phyloP scores from a whole-genome alignment of 1,140 invertebrate genomes.

The Mesaphorura yosii region DNA sequence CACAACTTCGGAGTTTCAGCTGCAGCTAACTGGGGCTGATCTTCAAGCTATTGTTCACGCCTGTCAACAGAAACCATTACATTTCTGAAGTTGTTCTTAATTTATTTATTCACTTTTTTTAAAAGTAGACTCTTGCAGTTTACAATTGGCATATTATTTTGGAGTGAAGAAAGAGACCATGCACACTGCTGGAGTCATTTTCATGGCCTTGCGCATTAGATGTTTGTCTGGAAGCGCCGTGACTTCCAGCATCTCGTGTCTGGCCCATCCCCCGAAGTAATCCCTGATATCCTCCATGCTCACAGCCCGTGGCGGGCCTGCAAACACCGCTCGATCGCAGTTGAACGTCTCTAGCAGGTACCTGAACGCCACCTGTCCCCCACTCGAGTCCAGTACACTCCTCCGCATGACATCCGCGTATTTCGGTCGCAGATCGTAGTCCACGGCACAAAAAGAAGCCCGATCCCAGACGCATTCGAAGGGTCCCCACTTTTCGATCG shows the following conservation, averaged over 20 bases:
- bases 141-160: not conserved
- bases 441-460: constrained; percentile 24
- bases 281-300: constrained; percentile 16
- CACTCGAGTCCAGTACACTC: constrained; percentile 8
- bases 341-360: constrained; percentile 24
- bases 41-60: no score
- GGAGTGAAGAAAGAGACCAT: not conserved
- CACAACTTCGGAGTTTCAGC: no score
- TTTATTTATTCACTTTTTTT: no score
- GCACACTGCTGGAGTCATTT: not conserved
- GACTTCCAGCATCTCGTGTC: constrained; percentile 7
- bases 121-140: no score
- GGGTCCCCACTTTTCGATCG: constrained; percentile 29
- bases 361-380: not conserved
- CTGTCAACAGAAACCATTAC: no score
- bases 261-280: constrained; percentile 15
- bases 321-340: constrained; percentile 19
- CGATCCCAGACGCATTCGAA: constrained; percentile 28
- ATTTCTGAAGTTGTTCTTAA: no score
- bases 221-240: not conserved
- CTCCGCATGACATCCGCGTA: constrained; percentile 15
- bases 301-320: constrained; percentile 20
- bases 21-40: no score
- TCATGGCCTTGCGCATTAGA: not conserved
- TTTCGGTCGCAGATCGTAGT: constrained; percentile 2